These are phyloP conservation scores for Ophiothrix spiculata DNA, from an alignment of 35 echinoderm and acorn worm genomes.

Conservation along the genomic window DNA sequence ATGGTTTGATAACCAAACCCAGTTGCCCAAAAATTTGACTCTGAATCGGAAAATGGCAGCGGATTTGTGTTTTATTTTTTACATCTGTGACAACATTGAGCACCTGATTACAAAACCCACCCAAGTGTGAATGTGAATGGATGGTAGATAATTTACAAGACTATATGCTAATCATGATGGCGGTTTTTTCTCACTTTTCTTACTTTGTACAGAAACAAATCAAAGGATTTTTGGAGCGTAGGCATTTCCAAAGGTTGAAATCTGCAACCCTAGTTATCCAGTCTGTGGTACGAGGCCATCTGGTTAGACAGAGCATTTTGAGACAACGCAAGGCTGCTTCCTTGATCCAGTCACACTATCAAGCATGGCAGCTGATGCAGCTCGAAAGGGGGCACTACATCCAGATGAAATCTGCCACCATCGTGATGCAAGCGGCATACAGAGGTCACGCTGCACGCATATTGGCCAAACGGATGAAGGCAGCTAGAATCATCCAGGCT, in stretches of 20 bases:
- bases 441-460: constrained; percentile 26
- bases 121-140: too few species aligned
- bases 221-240: background rate
- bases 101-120: too few species aligned
- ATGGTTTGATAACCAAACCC: too few species aligned
- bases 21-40: too few species aligned
- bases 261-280: background rate
- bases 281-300: background rate
- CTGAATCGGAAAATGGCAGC: too few species aligned
- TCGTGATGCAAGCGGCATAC: constrained; percentile 33
- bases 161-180: too few species aligned
- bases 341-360: background rate
- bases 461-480: constrained; percentile 3
- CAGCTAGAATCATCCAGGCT: constrained; percentile 56
- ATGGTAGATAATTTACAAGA: too few species aligned
- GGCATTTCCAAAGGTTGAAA: background rate
- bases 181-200: background rate
- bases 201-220: background rate
- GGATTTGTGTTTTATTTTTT: too few species aligned
- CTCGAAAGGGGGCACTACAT: background rate
- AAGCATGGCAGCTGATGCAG: background rate
- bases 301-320: background rate
- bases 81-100: too few species aligned
- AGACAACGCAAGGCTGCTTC: background rate
- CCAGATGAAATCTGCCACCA: constrained; percentile 26